Evolutionary conservation across 2,113 vertebrate genomes (phyloP).

Genomic region (Perca flavescens): DNA sequence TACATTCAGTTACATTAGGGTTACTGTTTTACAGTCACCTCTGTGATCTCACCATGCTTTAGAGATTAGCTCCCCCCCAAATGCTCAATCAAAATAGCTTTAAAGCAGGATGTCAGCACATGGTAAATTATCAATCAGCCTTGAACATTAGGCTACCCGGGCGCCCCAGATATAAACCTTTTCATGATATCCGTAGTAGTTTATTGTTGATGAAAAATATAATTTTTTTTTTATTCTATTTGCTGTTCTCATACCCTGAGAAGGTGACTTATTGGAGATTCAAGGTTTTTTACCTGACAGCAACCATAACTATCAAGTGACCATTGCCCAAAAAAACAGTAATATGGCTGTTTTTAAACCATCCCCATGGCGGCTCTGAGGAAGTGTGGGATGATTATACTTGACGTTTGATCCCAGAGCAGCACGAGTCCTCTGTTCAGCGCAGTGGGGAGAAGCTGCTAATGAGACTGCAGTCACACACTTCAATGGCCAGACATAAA

Average conservation of each 20-base stretch:
- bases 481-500: constrained; percentile 8
- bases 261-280: constrained; percentile 25
- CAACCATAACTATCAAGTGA: constrained; percentile 43
- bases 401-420: constrained; percentile 43
- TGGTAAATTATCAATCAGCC: background rate
- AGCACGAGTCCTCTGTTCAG: constrained; percentile 34
- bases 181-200: background rate
- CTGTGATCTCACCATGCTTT: constrained; percentile 1
- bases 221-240: too few species aligned
- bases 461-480: constrained; percentile 21
- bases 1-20: background rate
- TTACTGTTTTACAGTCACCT: background rate
- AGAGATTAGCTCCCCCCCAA: too few species aligned
- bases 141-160: background rate
- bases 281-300: constrained; percentile 33
- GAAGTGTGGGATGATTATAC: constrained; percentile 57
- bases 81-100: background rate
- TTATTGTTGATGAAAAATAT: background rate
- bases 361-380: constrained; percentile 45
- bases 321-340: constrained; percentile 19
- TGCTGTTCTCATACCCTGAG: constrained; percentile 10
- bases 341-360: constrained; percentile 55
- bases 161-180: background rate
- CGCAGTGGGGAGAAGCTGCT: constrained; percentile 35
- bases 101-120: background rate